Evolutionary conservation across 2,797 vertebrate species (phyloP), one percentile per base, ranked within the genome.

Genomic region (Eurystomus glaucurus): DNA sequence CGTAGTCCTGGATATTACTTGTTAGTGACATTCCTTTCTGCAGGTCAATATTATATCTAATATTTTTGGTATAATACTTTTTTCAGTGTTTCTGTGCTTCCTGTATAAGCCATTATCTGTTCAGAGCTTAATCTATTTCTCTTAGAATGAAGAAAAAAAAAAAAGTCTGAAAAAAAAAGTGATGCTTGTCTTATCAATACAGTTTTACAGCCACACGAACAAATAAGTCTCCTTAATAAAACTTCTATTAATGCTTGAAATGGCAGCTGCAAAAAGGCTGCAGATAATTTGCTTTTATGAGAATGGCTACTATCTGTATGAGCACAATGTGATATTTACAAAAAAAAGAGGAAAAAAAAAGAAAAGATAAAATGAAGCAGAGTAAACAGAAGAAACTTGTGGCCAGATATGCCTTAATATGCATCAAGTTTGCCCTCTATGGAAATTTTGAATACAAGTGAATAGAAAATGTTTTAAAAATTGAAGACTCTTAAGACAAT

Each of bases 61-160:
- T 45, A 10, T 60, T 92, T 77, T 65, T 60, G 10, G 4, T 48
- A 85, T 18, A 64, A 52, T 54, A 33, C 4, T 58, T 75, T 43
- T 86, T 77, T 45, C 18, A 75, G 21, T 5, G 4, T 1, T 39
- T 79, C 11, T 37, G 1, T 71, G 26, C 51, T 87, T 89, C 89
- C 28, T 12, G 1, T 10, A n/a, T 39, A 28, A 82, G 10, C 19
- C 1, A 1, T 90, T 93, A 45, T 83, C 62, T 65, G 4, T 58
- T 88, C 66, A 65, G 23, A 52, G 33, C 23, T 92, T 85, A 85
- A 91, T 89, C 31, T 89, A 1, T 33, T 96, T 86, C n/a, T 76
- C 6, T 72, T 79, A 37, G 22, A 91, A 58, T 11, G 9, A 11
- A 6, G 9, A 11, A 6, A 46, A 31, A 12, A n/a, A 37, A 52